Evolutionary conservation across 2,888 invertebrate species (phyloP).

Genomic region (Heteropelma amictum): DNA sequence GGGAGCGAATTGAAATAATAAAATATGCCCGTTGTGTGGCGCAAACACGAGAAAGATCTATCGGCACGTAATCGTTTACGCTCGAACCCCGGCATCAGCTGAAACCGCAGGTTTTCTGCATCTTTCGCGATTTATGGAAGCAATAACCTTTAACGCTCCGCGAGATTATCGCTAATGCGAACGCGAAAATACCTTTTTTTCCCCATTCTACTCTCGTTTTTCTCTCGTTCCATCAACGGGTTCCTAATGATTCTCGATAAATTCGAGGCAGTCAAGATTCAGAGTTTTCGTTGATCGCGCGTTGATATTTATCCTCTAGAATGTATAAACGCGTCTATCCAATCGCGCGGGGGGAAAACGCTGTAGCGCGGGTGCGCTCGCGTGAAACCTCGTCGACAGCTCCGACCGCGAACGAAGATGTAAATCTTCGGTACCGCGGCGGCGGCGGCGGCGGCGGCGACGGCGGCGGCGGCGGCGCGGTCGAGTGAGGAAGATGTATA

Average conservation of each 20-base stretch:
- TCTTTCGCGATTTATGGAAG: conserved; percentile 64
- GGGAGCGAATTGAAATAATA: conserved; percentile 40
- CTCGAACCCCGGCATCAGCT: conserved; percentile 16
- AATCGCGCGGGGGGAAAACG: conserved; percentile 5
- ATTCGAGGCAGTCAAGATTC: no score
- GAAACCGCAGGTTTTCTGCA: conserved; percentile 25
- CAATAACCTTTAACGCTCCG: conserved; percentile 66
- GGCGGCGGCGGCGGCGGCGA: conserved; percentile 57
- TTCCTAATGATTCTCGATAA: no score
- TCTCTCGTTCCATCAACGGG: background rate
- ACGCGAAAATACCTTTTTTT: conserved; percentile 42
- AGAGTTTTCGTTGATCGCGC: no score
- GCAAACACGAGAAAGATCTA: conserved; percentile 40
- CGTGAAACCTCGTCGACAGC: conserved; percentile 62
- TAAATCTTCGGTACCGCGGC: conserved; percentile 64
- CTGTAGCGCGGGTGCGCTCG: conserved; percentile 34
- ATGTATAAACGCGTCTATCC: conserved; percentile 41
- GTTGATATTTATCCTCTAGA: conserved; percentile 25
- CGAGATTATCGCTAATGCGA: conserved; percentile 39
- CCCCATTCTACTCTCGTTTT: conserved; percentile 19
- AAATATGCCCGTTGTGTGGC: conserved; percentile 38
- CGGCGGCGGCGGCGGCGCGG: background rate
- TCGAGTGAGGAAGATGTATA: conserved; percentile 39
- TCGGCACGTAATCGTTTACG: conserved; percentile 19
- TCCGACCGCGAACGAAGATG: conserved; percentile 71